phyloP scores from a whole-genome alignment of 1,140 invertebrate genomes.

The Teleogryllus occipitalis region DNA sequence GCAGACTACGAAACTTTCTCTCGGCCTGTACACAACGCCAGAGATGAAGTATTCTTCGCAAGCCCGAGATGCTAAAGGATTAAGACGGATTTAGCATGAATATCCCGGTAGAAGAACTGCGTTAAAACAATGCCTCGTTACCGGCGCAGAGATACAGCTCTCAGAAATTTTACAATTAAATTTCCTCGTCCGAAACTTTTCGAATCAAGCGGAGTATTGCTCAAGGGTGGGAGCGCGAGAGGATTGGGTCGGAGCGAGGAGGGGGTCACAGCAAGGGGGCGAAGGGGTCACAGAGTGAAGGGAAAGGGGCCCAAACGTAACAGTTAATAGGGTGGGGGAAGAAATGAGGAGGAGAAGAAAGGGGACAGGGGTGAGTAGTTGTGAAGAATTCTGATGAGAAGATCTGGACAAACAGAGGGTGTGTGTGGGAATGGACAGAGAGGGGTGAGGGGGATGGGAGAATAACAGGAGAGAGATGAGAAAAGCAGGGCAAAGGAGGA shows the following conservation, averaged over 20 bases:
- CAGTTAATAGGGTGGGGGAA: no score
- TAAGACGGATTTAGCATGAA: not conserved
- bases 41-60: not conserved
- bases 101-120: not conserved
- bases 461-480: not conserved
- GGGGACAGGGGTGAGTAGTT: not conserved
- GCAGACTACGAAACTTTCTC: not conserved
- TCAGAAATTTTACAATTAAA: slow-evolving; percentile 2
- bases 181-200: not conserved
- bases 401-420: no score
- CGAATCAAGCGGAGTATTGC: not conserved
- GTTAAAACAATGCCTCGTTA: slow-evolving; percentile 4
- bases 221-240: not conserved
- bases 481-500: not conserved
- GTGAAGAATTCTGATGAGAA: not conserved
- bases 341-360: not conserved
- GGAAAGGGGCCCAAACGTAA: no score
- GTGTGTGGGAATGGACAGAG: no score
- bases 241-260: not conserved
- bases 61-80: not conserved
- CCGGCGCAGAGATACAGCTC: not conserved
- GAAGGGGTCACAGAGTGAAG: not conserved
- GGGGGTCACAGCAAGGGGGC: not conserved
- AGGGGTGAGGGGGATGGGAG: not conserved
- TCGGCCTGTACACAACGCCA: not conserved